Evolutionary conservation across 1,140 invertebrate genomes (phyloP), one percentile per base, ranked within the genome.

Genomic region (Meloidogyne hapla): DNA sequence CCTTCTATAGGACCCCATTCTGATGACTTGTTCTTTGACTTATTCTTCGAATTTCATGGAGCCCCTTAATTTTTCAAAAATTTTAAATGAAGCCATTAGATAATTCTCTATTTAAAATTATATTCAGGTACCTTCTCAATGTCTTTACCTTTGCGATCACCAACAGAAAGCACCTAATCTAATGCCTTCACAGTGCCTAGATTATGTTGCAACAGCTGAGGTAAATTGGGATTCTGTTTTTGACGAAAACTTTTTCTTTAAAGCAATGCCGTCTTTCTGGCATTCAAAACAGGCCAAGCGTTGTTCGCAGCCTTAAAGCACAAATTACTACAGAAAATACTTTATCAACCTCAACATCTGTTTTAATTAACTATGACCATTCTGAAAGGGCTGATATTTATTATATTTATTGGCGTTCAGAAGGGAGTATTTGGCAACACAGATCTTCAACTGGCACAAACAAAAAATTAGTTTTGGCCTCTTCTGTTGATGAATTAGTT

Each of bases 71-170:
- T n/a, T n/a, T n/a, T n/a, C n/a, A n/a, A n/a, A n/a, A n/a, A n/a
- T n/a, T n/a, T n/a, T n/a, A n/a, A n/a, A n/a, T n/a, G n/a, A n/a
- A n/a, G n/a, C n/a, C n/a, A n/a, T n/a, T n/a, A n/a, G n/a, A n/a
- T n/a, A n/a, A n/a, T n/a, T n/a, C n/a, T n/a, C n/a, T n/a, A n/a
- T n/a, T n/a, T n/a, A n/a, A n/a, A 71, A n/a, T 21, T 48, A 25
- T 64, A 10, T 65, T 73, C 12, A 73, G 71, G 15, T 73, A n/a
- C 71, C 71, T 6, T 23, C 56, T 18, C 45, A 73, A 40, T 73
- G 71, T 64, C 56, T 73, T 73, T 73, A 73, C 56, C 33, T 73
- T 33, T 73, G 71, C 28, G 71, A 73, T 73, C 28, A 56, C 25
- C 71, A 40, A 13, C 38, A 18, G 10, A 64, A 23, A 63, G 56